phyloP scores from a whole-genome alignment of 2,888 invertebrate species.

The Spodoptera exigua region DNA sequence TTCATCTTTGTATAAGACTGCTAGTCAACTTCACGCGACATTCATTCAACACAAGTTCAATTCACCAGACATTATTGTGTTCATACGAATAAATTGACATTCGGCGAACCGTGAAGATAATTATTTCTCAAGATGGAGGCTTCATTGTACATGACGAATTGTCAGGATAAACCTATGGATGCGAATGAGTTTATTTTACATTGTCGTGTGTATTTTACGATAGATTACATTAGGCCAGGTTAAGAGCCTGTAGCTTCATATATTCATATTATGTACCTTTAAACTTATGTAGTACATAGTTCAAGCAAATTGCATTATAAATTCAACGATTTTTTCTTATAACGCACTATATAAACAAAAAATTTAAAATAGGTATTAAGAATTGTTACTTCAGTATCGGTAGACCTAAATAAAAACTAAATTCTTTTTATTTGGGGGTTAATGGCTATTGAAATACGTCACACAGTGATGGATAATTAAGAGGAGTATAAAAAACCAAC shows the following conservation, averaged over 20 bases:
- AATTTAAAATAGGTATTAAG: too few species aligned
- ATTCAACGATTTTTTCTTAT: too few species aligned
- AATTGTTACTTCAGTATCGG: too few species aligned
- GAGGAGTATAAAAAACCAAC: background rate
- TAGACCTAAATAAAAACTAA: too few species aligned
- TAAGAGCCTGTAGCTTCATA: too few species aligned
- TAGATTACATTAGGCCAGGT: background rate
- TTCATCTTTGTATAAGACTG: background rate
- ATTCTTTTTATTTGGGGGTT: too few species aligned
- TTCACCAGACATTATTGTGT: slow-evolving; percentile 13
- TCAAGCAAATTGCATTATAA: too few species aligned
- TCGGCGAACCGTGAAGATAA: slow-evolving; percentile 41
- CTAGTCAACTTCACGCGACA: slow-evolving; percentile 4
- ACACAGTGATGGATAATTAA: slow-evolving; percentile 2
- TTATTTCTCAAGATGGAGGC: slow-evolving; percentile 41
- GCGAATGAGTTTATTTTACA: slow-evolving; percentile 17
- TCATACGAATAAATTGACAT: slow-evolving; percentile 48
- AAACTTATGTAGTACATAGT: too few species aligned
- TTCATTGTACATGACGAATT: slow-evolving; percentile 37
- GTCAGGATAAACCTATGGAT: slow-evolving; percentile 15
- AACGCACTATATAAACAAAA: too few species aligned
- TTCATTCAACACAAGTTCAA: slow-evolving; percentile 14
- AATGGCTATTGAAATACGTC: too few species aligned
- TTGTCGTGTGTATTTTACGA: slow-evolving; percentile 9
- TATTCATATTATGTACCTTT: too few species aligned